Conservation (phyloP, 2,113 vertebrate species). For the Stercorarius parasiticus region DNA sequence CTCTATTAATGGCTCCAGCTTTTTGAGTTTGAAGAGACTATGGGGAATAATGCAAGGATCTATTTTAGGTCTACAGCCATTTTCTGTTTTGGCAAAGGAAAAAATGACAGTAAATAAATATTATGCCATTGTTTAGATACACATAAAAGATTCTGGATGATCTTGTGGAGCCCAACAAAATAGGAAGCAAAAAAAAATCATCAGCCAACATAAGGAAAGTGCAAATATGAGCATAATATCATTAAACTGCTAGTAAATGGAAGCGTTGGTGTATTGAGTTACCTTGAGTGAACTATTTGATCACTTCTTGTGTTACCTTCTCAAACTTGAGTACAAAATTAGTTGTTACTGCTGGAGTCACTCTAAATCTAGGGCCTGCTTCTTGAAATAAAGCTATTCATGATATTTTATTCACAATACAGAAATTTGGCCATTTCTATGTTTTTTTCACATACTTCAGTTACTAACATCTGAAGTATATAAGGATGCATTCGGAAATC, state of each 20-base stretch:
- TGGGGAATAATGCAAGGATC: background rate
- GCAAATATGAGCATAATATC: background rate
- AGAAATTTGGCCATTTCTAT: background rate
- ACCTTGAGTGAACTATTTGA: background rate
- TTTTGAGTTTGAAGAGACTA: constrained; percentile 9
- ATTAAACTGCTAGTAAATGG: background rate
- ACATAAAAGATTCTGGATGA: background rate
- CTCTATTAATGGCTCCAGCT: background rate
- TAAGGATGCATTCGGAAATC: background rate
- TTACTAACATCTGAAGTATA: background rate
- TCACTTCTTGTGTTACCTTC: background rate
- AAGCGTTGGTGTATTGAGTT: background rate
- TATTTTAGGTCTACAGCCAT: constrained; percentile 16
- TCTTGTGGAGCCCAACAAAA: background rate
- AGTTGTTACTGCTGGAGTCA: background rate
- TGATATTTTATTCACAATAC: background rate
- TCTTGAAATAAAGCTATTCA: background rate
- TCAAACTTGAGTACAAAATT: background rate
- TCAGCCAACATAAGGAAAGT: background rate
- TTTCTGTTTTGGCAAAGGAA: constrained; percentile 50
- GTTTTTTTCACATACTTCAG: background rate
- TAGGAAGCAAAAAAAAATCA: background rate
- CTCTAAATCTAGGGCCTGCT: background rate
- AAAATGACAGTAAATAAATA: constrained; percentile 7
- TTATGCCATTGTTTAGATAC: background rate